phyloP scores from a whole-genome alignment of 1,140 invertebrate genomes.

The Schlechtendalia chinensis region DNA sequence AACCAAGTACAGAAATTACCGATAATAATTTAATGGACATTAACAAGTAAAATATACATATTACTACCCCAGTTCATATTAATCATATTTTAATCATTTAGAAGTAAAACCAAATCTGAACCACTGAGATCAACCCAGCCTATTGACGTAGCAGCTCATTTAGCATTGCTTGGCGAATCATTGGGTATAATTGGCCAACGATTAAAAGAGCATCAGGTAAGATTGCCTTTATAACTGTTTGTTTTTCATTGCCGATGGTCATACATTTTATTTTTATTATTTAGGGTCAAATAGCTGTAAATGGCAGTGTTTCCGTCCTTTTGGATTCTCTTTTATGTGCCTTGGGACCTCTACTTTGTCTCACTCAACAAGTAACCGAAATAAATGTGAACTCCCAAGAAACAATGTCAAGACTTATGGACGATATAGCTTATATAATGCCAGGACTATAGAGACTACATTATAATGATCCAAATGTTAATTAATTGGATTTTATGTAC shows the following conservation, averaged over 20 bases:
- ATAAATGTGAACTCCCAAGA: conserved; percentile 69
- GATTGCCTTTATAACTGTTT: conserved; percentile 7
- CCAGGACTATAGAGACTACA: conserved; percentile 73
- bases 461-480: too few species aligned
- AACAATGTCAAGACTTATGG: conserved; percentile 74
- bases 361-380: conserved; percentile 80
- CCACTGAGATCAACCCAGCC: conserved; percentile 68
- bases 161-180: conserved; percentile 89
- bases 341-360: conserved; percentile 81
- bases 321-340: conserved; percentile 92
- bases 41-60: conserved; percentile 1
- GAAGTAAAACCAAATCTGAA: conserved; percentile 55
- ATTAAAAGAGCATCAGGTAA: conserved; percentile 76
- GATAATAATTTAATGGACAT: not conserved
- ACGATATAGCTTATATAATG: conserved; percentile 97
- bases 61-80: not conserved
- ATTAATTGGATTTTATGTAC: too few species aligned
- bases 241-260: not conserved
- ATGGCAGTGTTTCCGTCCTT: conserved; percentile 89
- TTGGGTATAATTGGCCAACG: conserved; percentile 88
- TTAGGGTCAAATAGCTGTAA: conserved; percentile 89
- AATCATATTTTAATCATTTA: not conserved
- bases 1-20: not conserved
- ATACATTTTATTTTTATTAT: conserved; percentile 52
- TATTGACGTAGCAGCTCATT: conserved; percentile 87